phyloP scores from a whole-genome alignment of 2,113 vertebrate species.

The Morone saxatilis region DNA sequence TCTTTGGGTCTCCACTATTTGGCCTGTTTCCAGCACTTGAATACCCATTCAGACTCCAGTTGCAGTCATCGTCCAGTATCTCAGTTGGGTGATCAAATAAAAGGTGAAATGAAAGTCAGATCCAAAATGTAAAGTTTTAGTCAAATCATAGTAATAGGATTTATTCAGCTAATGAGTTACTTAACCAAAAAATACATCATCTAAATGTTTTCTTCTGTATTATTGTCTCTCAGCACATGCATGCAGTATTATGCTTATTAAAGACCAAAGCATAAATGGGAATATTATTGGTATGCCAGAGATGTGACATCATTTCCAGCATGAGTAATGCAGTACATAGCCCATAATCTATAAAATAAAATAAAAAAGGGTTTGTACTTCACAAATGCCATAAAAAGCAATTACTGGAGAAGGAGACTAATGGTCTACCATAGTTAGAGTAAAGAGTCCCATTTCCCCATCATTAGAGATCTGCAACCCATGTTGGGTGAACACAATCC shows the following conservation, averaged over 20 bases:
- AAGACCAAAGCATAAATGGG: not conserved
- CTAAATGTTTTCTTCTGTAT: too few relatives aligned
- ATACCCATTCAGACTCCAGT: not conserved
- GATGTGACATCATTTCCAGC: not conserved
- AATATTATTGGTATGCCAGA: not conserved
- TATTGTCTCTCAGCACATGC: not conserved
- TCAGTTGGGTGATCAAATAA: not conserved
- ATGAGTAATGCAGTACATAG: not conserved
- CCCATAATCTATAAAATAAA: not conserved
- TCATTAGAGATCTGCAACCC: too few relatives aligned
- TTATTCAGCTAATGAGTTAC: not conserved
- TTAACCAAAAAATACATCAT: too few relatives aligned
- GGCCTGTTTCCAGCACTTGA: not conserved
- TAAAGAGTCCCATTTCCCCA: too few relatives aligned
- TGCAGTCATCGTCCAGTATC: not conserved
- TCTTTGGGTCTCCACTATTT: not conserved
- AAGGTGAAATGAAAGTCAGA: too few relatives aligned
- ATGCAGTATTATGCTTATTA: not conserved
- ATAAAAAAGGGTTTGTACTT: not conserved
- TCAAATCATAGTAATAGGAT: not conserved
- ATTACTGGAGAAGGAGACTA: not conserved
- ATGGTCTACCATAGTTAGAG: too few relatives aligned
- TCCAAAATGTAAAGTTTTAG: too few relatives aligned
- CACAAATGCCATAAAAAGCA: not conserved
- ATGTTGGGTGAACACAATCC: too few relatives aligned